These are phyloP conservation scores for Amblyjoppa proteus DNA, from an alignment of 2,888 invertebrate species.

Conservation along the genomic window DNA sequence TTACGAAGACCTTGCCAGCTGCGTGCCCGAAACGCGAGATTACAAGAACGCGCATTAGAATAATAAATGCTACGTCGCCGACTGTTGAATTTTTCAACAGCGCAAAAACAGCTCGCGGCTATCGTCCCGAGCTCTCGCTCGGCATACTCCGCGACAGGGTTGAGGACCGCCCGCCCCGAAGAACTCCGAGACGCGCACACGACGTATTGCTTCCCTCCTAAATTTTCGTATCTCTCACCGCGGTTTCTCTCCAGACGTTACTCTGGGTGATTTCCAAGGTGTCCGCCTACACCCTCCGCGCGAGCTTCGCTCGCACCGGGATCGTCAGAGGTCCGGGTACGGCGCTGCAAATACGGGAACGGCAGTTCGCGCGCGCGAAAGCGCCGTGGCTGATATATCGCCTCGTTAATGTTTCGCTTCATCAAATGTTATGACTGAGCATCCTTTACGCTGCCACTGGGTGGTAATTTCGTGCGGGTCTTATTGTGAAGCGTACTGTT, in stretches of 20 bases:
- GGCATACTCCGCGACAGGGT: neutral
- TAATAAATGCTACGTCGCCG: neutral
- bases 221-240: conserved; percentile 75
- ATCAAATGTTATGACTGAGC: conserved; percentile 83
- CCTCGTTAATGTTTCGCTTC: conserved; percentile 83
- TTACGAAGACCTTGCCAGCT: neutral
- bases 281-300: conserved; percentile 75
- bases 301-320: conserved; percentile 56
- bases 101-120: neutral
- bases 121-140: neutral
- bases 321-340: conserved; percentile 5
- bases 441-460: conserved; percentile 81
- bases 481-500: conserved; percentile 80
- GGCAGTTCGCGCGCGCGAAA: conserved; percentile 61
- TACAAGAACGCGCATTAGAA: neutral
- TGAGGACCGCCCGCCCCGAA: neutral
- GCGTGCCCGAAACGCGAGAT: neutral
- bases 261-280: conserved; percentile 81
- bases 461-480: conserved; percentile 82
- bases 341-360: conserved; percentile 62
- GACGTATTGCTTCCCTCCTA: conserved; percentile 78
- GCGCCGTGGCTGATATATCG: conserved; percentile 79
- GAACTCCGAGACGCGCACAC: conserved; percentile 3
- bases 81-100: neutral
- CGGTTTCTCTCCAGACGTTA: conserved; percentile 59